Base-by-base conservation (phyloP, 1,140 invertebrate genomes). In the Leptonema lineaticorne region DNA sequence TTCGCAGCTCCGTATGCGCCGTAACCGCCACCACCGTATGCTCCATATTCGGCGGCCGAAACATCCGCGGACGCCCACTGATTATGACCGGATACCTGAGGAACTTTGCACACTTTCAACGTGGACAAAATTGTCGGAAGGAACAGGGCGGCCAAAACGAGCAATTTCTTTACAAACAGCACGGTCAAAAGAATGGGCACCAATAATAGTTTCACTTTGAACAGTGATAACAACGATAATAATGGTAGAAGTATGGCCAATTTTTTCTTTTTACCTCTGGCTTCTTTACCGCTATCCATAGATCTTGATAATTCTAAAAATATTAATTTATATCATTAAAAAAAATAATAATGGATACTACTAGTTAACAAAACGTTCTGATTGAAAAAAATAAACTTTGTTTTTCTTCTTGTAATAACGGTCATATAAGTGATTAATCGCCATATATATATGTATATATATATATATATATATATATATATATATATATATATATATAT, bases 141-240 rank as follows among this genome's bases (percentile, higher is more conserved):
- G 22, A 88, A 76, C 18, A 90, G 68, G 0, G 87, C 87, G 1
- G 83, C 87, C 0, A 88, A 70, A 2, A 90, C 76, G 7, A 90
- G 76, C 7, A 90, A 76, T 70, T 90, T 90, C 78, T 90, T 90
- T 65, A 90, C 88, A 70, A 89, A 82, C 66, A 90, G 81, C 0
- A 90, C 85, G 1, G 83, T 82, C 2, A 89, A 75, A 9, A 89
- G 81, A 9, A 89, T 84, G 0, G 88, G 85, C 4, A 87, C 77
- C 2, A 89, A 75, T 46, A 89, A 71, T 6, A 88, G 74, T 67
- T 89, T 90, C 1, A 87, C 76, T 77, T 89, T 89, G 48, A 88
- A 70, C 0, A 87, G 75, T 20, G 87, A 86, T 24, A 89, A 69
- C 11, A 90, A 71, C 41, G 86, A 86, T 0, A 88, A 78, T 26